phyloP scores from a whole-genome alignment of 64 coral and sea anemone species.

The Catalaphyllia jardinei region DNA sequence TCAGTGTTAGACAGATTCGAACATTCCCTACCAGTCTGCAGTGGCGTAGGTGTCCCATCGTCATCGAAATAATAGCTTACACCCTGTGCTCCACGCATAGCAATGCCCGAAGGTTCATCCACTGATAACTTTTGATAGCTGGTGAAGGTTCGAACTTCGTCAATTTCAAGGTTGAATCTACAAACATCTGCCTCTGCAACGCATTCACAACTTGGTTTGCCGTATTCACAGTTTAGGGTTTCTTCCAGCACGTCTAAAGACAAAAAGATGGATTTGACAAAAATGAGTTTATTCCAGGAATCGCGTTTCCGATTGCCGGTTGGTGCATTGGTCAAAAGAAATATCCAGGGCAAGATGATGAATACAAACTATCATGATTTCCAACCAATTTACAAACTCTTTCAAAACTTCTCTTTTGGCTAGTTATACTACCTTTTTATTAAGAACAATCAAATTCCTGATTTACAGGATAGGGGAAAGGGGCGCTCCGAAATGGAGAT shows the following conservation, averaged over 20 bases:
- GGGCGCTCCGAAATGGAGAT: too few species aligned
- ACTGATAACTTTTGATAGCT: slow-evolving; percentile 24
- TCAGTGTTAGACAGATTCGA: background rate
- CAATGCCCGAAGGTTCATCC: background rate
- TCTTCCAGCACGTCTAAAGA: background rate
- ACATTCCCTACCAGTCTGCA: background rate
- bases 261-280: too few species aligned
- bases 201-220: slow-evolving; percentile 22
- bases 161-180: slow-evolving; percentile 24
- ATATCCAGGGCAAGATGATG: too few species aligned
- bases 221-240: slow-evolving; percentile 3
- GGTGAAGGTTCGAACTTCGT: slow-evolving; percentile 37
- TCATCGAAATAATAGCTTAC: slow-evolving; percentile 3
- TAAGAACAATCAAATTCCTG: too few species aligned
- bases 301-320: too few species aligned
- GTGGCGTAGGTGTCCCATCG: background rate
- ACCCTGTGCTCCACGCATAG: slow-evolving; percentile 18
- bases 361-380: too few species aligned
- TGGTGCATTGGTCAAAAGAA: too few species aligned
- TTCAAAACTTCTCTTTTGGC: too few species aligned
- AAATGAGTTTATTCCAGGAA: too few species aligned
- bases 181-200: background rate
- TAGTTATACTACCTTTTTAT: too few species aligned
- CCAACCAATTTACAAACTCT: too few species aligned
- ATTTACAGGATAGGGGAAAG: too few species aligned